Base-by-base conservation (phyloP, 2,888 invertebrate genomes). In the Pyralis farinalis region DNA sequence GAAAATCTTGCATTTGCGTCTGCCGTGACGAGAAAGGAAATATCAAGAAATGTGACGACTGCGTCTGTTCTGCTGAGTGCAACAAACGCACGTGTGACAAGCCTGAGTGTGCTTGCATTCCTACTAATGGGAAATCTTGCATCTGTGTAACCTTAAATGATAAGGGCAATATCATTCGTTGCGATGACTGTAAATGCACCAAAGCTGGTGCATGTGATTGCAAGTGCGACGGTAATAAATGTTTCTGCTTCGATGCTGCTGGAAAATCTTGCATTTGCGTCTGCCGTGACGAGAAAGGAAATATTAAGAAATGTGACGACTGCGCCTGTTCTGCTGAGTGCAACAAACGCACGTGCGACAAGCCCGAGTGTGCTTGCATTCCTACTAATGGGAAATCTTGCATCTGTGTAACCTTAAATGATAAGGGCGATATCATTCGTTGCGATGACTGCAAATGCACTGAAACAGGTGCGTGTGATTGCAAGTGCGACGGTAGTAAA, bases 381-480 rank as follows among this genome's bases (percentile, higher is more conserved):
- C 42, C 47, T 7, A 59, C 58, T 7, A 50, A 43, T 0, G 63
- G 64, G 1, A 57, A 59, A 34, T 9, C 52, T 8, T 67, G 66
- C 43, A 41, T 69, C 12, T 70, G 71, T 22, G 28, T 63, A 1
- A 52, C 58, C 12, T 20, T 49, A 4, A 61, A 63, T 37, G 49
- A 51, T 10, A 46, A 47, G 2, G 62, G 60, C 0, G 51, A 53
- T 1, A 51, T 64, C 7, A 41, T 46, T 0, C 37, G 45, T 8
- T 69, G 69, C 31, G 44, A 55, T 11, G 58, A 63, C 25, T 65
- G 66, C 40, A 56, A 55, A 21, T 68, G 67, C 25, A 29, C 12
- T 7, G 29, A 43, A 9, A 31, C 38, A 25, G 36, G 39, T 7
- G 39, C 37, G 4, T 51, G 49, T 27, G 29, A 42, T 30, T 53